Percentiles rank a stretch among this genome's conserved stretches.
Conservation (phyloP, 2,888 invertebrate species). For the Germaria angustata region DNA sequence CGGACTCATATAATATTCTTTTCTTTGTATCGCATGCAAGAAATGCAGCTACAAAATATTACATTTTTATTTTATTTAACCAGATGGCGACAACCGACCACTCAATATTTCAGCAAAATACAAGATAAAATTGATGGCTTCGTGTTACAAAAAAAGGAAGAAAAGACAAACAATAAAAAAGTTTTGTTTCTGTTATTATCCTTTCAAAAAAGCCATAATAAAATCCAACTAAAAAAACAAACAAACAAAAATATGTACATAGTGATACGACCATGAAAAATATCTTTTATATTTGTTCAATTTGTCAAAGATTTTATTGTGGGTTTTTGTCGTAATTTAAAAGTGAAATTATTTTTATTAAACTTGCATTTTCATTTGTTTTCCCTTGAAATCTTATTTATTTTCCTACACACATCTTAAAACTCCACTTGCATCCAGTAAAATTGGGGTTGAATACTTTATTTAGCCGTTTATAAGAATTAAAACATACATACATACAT, state of each 20-base stretch:
- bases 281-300: constrained; percentile 1
- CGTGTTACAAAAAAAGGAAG: background rate
- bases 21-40: no score
- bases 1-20: no score
- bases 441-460: constrained; percentile 42
- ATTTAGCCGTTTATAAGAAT: background rate
- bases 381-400: constrained; percentile 27
- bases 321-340: constrained; percentile 6
- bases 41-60: no score
- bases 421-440: background rate
- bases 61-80: background rate
- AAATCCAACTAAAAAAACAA: background rate
- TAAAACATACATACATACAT: background rate
- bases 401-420: constrained; percentile 10
- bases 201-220: background rate
- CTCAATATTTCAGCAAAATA: background rate
- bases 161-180: no score
- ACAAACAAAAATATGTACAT: no score
- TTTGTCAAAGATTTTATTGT: constrained; percentile 14
- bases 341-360: constrained; percentile 49
- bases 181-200: background rate
- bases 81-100: background rate
- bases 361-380: constrained; percentile 64
- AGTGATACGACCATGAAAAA: background rate
- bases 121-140: background rate